Percentiles rank a stretch among this genome's conserved stretches.
These are phyloP conservation scores for Tinamus major DNA, from an alignment of 2,797 vertebrate genomes.

Conservation along the genomic window DNA sequence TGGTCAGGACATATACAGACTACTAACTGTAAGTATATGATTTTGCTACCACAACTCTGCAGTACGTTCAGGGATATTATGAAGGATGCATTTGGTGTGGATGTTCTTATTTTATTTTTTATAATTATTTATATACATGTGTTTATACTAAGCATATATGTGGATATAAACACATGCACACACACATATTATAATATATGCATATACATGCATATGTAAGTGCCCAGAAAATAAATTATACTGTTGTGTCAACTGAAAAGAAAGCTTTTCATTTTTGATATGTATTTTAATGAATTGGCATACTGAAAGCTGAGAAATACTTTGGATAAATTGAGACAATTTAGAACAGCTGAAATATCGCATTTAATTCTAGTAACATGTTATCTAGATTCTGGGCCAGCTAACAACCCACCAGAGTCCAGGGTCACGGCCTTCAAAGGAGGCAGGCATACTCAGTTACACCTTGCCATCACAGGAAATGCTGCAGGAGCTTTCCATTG, in stretches of 20 bases:
- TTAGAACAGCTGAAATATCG: neutral
- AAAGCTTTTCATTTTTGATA: neutral
- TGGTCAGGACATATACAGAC: neutral
- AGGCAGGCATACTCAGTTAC: neutral
- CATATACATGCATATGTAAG: neutral
- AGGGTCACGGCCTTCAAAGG: neutral
- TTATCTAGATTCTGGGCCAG: neutral
- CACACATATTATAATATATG: neutral
- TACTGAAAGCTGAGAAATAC: neutral
- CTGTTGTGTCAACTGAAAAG: neutral
- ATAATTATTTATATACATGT: no score
- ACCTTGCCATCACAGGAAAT: neutral
- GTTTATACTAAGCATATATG: neutral
- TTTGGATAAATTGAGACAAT: neutral
- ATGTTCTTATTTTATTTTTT: neutral
- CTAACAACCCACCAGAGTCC: neutral
- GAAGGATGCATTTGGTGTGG: neutral
- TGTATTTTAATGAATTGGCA: neutral
- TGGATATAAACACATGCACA: rapidly evolving
- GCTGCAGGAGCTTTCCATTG: neutral
- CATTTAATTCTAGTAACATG: neutral
- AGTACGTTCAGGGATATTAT: neutral
- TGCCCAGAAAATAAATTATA: neutral
- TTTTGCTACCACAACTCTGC: neutral
- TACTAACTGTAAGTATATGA: neutral